Base-by-base conservation (phyloP, 1,140 invertebrate genomes). In the Drosophila trapezifrons region DNA sequence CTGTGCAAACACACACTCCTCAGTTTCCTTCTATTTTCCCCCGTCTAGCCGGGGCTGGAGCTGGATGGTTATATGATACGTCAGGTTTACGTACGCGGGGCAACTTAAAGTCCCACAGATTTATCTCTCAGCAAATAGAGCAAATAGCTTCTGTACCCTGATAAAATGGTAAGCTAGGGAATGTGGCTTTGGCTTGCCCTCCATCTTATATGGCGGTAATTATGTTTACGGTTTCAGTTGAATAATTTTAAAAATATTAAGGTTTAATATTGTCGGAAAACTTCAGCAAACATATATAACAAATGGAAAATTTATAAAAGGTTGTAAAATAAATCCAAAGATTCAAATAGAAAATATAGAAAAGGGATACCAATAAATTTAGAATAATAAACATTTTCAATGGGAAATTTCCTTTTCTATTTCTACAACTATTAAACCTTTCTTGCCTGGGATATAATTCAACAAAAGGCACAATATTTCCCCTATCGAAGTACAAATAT, bases 1-100 rank as follows among this genome's bases (percentile, higher is more conserved):
- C 82, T 82, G 75, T 78, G 83, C 81, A 77, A 47, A 58, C 54
- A 65, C 20, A 29, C 43, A 32, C 40, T n/a, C 9, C 40, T n/a
- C 9, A 17, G 22, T 7, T 29, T 40, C 29, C 38, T 66, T 60
- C 29, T n/a, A 18, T 45, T n/a, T 20, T 58, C 13, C 25, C 35
- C 2, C 51, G 60, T 65, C 65, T 37, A 20, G 29, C n/a, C 42
- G n/a, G 42, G 25, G 18, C 27, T n/a, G 35, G 8, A 65, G 51
- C 51, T 27, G 32, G 22, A 17, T 49, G 51, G 51, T 56, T 75
- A 75, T 65, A 75, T 75, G 72, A 75, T 75, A 75, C 17, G 58
- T 62, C 32, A 37, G 22, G 17, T 37, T 25, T 46, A 45, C 29
- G 54, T 55, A 38, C 52, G 35, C 22, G 15, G 10, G 35, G 15